Conservation (phyloP, 2,888 invertebrate genomes). For the Nesidiocoris tenuis region DNA sequence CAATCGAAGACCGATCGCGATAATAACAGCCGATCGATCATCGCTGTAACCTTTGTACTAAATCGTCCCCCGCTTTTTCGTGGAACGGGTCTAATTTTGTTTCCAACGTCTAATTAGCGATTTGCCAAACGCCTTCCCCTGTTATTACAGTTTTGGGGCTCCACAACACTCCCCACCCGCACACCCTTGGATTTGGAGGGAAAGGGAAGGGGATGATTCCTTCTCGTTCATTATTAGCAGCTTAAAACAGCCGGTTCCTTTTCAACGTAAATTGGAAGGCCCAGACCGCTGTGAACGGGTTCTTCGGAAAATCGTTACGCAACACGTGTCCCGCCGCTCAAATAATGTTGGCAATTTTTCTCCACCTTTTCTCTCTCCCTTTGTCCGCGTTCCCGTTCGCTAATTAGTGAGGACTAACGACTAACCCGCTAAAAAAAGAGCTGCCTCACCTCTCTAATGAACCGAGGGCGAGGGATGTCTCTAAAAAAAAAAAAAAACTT, state of each 20-base stretch:
- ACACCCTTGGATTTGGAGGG: not conserved
- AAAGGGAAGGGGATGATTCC: not conserved
- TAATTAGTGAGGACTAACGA: constrained; percentile 15
- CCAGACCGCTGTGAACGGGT: not conserved
- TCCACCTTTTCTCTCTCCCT: no score
- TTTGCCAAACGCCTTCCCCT: constrained; percentile 4
- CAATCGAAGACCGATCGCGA: no score
- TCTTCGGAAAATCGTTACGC: not conserved
- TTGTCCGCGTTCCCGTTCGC: no score
- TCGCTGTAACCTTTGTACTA: no score
- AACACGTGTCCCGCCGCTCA: constrained; percentile 3
- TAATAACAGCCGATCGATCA: not conserved
- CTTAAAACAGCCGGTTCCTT: not conserved
- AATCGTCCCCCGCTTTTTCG: no score
- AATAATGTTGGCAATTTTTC: not conserved
- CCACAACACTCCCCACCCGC: not conserved
- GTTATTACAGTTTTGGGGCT: not conserved
- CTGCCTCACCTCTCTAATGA: not conserved
- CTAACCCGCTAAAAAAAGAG: not conserved
- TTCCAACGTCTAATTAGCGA: constrained; percentile 12
- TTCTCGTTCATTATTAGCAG: not conserved
- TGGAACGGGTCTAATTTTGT: not conserved
- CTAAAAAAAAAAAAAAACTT: no score
- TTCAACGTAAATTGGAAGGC: constrained; percentile 1
- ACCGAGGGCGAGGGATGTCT: not conserved